Evolutionary conservation across 1,140 invertebrate species (phyloP), one percentile per base, ranked within the genome.

Genomic region (Drosophila santomea): DNA sequence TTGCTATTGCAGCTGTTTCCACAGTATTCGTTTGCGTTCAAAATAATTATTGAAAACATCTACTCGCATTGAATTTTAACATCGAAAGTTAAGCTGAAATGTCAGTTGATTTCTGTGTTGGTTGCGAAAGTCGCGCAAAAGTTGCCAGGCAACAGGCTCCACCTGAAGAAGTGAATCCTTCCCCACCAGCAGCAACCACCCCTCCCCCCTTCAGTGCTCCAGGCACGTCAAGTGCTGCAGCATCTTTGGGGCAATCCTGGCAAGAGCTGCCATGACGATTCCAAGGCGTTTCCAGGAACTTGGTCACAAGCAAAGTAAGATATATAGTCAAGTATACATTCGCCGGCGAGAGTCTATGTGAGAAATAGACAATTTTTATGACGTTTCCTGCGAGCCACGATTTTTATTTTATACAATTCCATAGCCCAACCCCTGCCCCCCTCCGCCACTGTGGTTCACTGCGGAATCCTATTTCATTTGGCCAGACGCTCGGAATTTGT

Each of bases 391-490:
- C 25, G 25, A 69, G 64, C 51, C 52, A 71, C 28, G 25, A 48
- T 50, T 71, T 64, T 15, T 69, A 68, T 57, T 71, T 36, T 43
- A 20, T 50, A 8, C 48, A 41, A 17, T 23, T 55, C 38, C 38
- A 17, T 25, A 12, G 10, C 15, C 25, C 32, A 11, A 15, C 43
- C 4, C 62, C 20, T 10, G 2, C 2, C 54, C 20, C 11, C 4
- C 32, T 8, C n/a, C 44, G 32, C 41, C 50, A 14, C 35, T 36
- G 61, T 51, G 47, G 23, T 45, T 59, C 32, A 67, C 25, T 77
- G 63, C 64, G 73, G 74, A 76, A 69, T 77, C 64, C 56, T 69
- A 69, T 77, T 77, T 76, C 51, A 61, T 77, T 69, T 56, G 36
- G 74, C 62, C 74, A 76, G 74, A 60, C 62, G 47, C 20, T 66